Evolutionary conservation across 2,113 vertebrate genomes (phyloP).

Genomic region (Gopherus flavomarginatus): DNA sequence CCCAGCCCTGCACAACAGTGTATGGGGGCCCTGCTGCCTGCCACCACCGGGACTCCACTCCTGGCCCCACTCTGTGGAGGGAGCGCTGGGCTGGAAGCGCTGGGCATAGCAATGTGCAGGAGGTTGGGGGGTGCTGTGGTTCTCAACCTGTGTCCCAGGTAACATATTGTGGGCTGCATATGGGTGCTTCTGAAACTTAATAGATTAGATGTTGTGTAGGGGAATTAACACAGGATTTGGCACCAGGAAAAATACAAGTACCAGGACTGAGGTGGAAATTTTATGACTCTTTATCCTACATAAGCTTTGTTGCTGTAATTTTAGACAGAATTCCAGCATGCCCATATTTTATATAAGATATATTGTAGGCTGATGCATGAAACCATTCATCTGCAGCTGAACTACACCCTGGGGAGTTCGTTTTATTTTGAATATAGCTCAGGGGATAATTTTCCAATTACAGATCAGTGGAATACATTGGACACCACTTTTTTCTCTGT

Average conservation of each 20-base stretch:
- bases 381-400: not conserved
- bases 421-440: not conserved
- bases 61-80: no score
- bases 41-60: no score
- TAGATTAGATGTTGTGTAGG: not conserved
- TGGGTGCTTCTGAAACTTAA: not conserved
- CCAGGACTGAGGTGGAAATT: not conserved
- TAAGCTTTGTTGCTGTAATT: not conserved
- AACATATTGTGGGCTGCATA: no score
- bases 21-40: no score
- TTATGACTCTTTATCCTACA: not conserved
- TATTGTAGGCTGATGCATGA: not conserved
- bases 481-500: not conserved
- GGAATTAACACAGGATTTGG: not conserved
- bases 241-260: not conserved
- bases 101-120: no score
- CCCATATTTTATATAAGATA: not conserved
- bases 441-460: not conserved
- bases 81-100: no score
- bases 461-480: not conserved
- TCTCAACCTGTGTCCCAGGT: no score
- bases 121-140: no score
- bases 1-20: no score
- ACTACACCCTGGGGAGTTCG: not conserved
- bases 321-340: not conserved